phyloP scores from a whole-genome alignment of 2,113 vertebrate genomes.

The Deroptyus accipitrinus region DNA sequence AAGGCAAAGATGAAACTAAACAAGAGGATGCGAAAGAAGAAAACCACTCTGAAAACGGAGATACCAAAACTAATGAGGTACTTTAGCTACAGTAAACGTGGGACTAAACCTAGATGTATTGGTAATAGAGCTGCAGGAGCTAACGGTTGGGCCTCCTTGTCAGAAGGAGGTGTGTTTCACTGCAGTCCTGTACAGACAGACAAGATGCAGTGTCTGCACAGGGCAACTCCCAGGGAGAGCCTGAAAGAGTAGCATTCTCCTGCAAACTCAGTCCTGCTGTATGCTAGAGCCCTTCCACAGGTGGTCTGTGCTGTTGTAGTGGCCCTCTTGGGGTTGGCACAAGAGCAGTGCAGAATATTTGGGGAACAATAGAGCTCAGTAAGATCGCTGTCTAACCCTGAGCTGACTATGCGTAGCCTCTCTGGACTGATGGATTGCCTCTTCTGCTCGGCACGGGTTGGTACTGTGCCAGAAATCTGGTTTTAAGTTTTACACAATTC shows the following conservation, averaged over 20 bases:
- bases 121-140: background rate
- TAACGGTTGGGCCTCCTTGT: background rate
- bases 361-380: background rate
- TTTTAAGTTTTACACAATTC: slow-evolving; percentile 7
- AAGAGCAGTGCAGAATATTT: background rate
- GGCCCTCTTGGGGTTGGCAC: background rate
- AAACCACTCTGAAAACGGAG: slow-evolving; percentile 93
- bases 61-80: slow-evolving; percentile 91
- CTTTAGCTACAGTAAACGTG: background rate
- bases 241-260: background rate
- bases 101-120: background rate
- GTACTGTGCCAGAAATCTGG: slow-evolving; percentile 32
- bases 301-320: background rate
- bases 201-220: background rate
- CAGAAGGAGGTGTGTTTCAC: background rate
- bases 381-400: background rate
- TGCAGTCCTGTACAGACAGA: background rate
- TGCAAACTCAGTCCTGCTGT: background rate
- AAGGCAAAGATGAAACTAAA: slow-evolving; percentile 77
- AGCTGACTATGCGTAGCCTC: background rate
- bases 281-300: background rate
- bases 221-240: background rate
- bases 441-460: slow-evolving; percentile 27
- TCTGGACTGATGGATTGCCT: background rate
- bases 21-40: slow-evolving; percentile 87